Evolutionary conservation across 2,888 invertebrate species (phyloP), one percentile per base, ranked within the genome.

Genomic region (Trichopoda pennipes): DNA sequence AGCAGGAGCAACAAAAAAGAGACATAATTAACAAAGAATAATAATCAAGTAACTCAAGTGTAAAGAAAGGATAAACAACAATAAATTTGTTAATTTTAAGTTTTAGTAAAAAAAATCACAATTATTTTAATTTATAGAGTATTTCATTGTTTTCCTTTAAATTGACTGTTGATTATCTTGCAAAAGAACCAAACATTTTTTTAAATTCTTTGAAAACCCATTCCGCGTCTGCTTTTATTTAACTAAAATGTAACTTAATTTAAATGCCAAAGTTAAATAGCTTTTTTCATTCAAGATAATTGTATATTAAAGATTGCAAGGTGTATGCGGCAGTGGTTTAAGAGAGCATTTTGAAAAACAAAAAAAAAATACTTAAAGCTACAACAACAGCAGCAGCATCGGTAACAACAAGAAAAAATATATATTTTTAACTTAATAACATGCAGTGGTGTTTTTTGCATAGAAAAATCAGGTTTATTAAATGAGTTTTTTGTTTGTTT

Each of bases 211-310:
- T 14, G 17, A 3, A 53, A 42, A 10, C 16, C n/a, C 0, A 14
- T 38, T 38, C n/a, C n/a, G n/a, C n/a, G 8, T 53, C 35, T 58
- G 44, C 35, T 58, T 55, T 68, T 14, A 32, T 28, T n/a, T 17
- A 49, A 47, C 16, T 35, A 16, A 35, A 63, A 53, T 73, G 55
- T 49, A 75, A 66, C 19, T 66, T 74, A 42, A 64, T 17, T 58
- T 16, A 80, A 85, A 85, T 85, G 84, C 81, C 85, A 85, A 78
- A 85, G 84, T 83, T 84, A 81, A 81, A 78, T 81, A 77, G 77
- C 81, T 53, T 64, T 77, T 68, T 51, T 56, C 58, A 49, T 63
- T 74, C 55, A 55, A 58, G 56, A 73, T 56, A 55, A 42, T 79
- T 79, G 55, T 78, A 77, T 64, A 81, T 73, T 42, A 55, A 53